Evolutionary conservation across 2,888 invertebrate genomes (phyloP), one percentile per base, ranked within the genome.

Genomic region (Leptothorax acervorum): DNA sequence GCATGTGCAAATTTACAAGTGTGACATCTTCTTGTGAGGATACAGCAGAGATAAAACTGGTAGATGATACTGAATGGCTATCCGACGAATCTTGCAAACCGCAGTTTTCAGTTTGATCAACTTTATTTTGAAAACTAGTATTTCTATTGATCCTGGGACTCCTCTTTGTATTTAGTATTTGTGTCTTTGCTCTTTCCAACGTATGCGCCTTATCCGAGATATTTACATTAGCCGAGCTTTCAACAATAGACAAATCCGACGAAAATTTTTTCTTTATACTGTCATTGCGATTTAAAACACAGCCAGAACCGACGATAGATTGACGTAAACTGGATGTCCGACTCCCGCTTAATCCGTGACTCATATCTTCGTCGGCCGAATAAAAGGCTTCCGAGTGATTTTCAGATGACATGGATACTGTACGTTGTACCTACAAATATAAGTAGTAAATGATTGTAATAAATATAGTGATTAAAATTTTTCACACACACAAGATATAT

Each of bases 11-110:
- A 95, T 99, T 99, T 0, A 99, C 98, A 79, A 98, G 95, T 0
- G 98, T 98, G 95, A 98, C 97, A 93, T 98, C 98, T 95, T 99
- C 98, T 94, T 98, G 98, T 15, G 98, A 99, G 0, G 98, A 99
- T 88, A 98, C 97, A 3, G 98, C 99, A 0, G 98, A 99, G 90
- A 97, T 98, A 91, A 98, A 98, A 0, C 98, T 98, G 1, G 97
- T 98, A 42, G 97, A 98, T 0, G 98, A 98, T 28, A 98, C 96
- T 0, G 98, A 98, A 57, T 97, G 97, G 45, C 97, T 97, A 92
- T 98, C 98, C 0, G 97, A 97, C 0, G 97, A 96, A 85, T 95
- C 95, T 42, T 95, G 94, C 8, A 96, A 93, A 71, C 95, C 95
- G n/a, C 94, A 94, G 48, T 90, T 90, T 45, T 87, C 91, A 31